These are phyloP conservation scores for Oreochromis grahami DNA, from an alignment of 2,797 vertebrate species.

Conservation along the genomic window DNA sequence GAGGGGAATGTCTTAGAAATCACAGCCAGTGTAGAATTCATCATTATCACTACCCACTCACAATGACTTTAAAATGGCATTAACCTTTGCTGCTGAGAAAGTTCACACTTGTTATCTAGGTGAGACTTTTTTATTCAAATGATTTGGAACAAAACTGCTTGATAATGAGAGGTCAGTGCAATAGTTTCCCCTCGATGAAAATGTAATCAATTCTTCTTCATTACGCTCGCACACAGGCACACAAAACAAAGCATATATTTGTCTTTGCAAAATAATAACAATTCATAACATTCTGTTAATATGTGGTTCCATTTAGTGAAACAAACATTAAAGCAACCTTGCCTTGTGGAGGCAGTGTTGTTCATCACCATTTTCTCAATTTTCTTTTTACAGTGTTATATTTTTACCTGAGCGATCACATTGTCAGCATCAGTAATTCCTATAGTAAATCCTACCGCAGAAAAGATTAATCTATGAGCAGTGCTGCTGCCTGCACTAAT, in stretches of 20 bases:
- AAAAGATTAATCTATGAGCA: slow-evolving; percentile 71
- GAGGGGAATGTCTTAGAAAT: slow-evolving; percentile 48
- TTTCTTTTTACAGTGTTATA: slow-evolving; percentile 62
- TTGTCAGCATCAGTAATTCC: slow-evolving; percentile 71
- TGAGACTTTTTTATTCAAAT: neutral
- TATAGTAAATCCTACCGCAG: slow-evolving; percentile 66
- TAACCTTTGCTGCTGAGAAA: slow-evolving; percentile 34
- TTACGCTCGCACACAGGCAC: neutral
- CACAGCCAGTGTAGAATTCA: slow-evolving; percentile 43
- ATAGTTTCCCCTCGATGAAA: neutral
- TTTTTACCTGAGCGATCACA: slow-evolving; percentile 68
- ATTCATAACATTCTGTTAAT: slow-evolving; percentile 2
- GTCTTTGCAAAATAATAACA: neutral
- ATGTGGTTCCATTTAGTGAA: slow-evolving; percentile 31
- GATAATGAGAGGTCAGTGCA: neutral
- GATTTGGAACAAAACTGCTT: neutral
- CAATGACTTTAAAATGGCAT: slow-evolving; percentile 28
- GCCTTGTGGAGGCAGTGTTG: slow-evolving; percentile 43
- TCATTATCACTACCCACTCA: slow-evolving; percentile 41
- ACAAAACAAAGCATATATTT: neutral
- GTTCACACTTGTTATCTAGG: neutral
- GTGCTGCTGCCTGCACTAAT: slow-evolving; percentile 71
- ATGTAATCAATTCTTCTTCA: neutral
- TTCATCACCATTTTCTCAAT: slow-evolving; percentile 54
- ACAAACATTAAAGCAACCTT: slow-evolving; percentile 51